Evolutionary conservation across 2,797 vertebrate genomes (phyloP), one percentile per base, ranked within the genome.

Genomic region (Melanogrammus aeglefinus): DNA sequence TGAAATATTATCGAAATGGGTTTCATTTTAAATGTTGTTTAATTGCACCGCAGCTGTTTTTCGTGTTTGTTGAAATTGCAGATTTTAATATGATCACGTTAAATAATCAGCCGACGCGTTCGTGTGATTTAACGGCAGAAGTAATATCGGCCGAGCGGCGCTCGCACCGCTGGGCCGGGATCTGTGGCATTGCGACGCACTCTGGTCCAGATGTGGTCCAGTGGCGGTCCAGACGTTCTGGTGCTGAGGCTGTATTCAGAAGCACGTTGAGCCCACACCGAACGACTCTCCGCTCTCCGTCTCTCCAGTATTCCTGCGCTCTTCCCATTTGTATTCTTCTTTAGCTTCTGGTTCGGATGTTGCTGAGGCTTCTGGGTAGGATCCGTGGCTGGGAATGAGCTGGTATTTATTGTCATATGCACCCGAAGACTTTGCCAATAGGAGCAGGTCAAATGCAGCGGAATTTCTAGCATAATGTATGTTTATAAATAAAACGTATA

Each of bases 401-500:
- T 92, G 91, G 87, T 97, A 98, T 98, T 98, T 98, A 98, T 98
- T 98, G 95, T 96, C 94, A 95, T 96, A 96, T 94, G 96, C 94
- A 94, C 95, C 94, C 94, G 93, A 95, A 95, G 86, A 92, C 88
- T 92, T 94, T 94, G 91, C 86, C 85, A 93, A 92, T 91, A 91
- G 89, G 93, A 91, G 91, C 93, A 95, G 95, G 96, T 96, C 91
- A 95, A 96, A 95, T 93, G 93, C 95, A 93, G 94, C 91, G 89
- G 94, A 96, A 90, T 97, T 98, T 97, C 95, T 96, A 96, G 94
- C 93, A 94, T 91, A 96, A 94, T 96, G 95, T 98, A 96, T 96
- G 97, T 99, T 99, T 98, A 95, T 98, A 98, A 99, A 98, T 97
- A 99, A 99, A 99, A 96, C 85, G 83, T 92, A 6, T 63, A 63